Base-by-base conservation (phyloP, 2,797 vertebrate genomes). In the Gallirallus australis region DNA sequence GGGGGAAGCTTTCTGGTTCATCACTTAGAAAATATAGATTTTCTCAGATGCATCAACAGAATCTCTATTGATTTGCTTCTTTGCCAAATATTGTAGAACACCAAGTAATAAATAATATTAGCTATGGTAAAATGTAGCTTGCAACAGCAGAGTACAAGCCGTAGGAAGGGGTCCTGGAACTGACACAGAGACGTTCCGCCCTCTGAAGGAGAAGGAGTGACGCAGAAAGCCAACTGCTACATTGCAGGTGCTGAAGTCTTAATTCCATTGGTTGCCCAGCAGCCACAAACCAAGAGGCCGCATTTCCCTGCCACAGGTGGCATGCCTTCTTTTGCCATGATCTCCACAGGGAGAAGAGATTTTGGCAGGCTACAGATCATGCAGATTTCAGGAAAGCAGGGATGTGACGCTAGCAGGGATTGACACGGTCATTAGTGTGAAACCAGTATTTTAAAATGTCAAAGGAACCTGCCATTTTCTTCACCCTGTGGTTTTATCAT, bases 41-140 rank as follows among this genome's bases (percentile, higher is more conserved):
- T 90, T 85, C 54, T 86, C 63, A 87, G 56, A 84, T 42, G 66
- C 76, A 77, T n/a, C 56, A 86, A 86, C 52, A 83, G 59, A 86
- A 79, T 72, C 86, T 91, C 64, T 89, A 73, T 94, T 78, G 86
- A 96, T 91, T 92, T 30, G 18, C 20, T 86, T 90, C 52, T 86
- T 85, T 84, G 84, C 65, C 90, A 86, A 85, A 82, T 80, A 84
- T 15, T 76, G 54, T 57, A 81, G n/a, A 82, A 90, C 25, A 57
- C 30, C n/a, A 86, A 68, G 78, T 75, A 66, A 95, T 91, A 89
- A 91, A 94, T 93, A 90, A 86, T 75, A 95, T 88, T 81, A 84
- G 64, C 35, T 79, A 93, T 25, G 70, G 72, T 47, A 90, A 90
- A 93, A 89, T 65, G 53, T 39, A 90, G 70, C 89, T 69, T 65